Base-by-base conservation (phyloP, 2,113 vertebrate genomes). In the Datnioides undecimradiatus region DNA sequence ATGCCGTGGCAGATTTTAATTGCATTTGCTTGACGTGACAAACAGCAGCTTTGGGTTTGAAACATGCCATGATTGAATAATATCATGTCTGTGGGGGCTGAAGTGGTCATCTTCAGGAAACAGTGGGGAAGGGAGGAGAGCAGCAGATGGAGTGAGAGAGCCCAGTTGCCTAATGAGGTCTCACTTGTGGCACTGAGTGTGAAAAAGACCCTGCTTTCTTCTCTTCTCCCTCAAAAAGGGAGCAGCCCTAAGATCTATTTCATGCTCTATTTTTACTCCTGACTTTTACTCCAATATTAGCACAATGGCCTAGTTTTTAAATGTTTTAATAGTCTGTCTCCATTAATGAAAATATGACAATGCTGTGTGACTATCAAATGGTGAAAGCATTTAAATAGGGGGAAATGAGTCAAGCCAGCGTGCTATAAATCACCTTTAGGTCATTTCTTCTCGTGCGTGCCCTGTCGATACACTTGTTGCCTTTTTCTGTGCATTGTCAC, bases 201-300 rank as follows among this genome's bases (percentile, higher is more conserved):
- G 76, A 87, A 87, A 83, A 80, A 84, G 84, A 87, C 88, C 88
- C 86, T 71, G 78, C 73, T 86, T 83, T 85, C 82, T 69, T 68
- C 73, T 82, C 80, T 63, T 87, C 90, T 80, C 85, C 83, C 87
- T 83, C 76, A 90, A 89, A 93, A 93, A 88, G 87, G 86, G 90
- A 94, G 92, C 93, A 92, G 88, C 90, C 92, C 93, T 92, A 86
- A 89, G 93, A 94, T 94, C 94, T 95, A 92, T 95, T 95, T 95
- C 93, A 94, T 83, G 91, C 89, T 92, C 94, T 95, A 95, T 94
- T 95, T 95, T 92, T 92, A 91, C 87, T 75, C 85, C 72, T 84
- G 91, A 92, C 91, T 91, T 87, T 90, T 91, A 72, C 89, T 93
- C 91, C 90, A 91, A 88, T 94, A 93, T 95, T 94, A 94, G 93